Base-by-base conservation (phyloP, 2,113 vertebrate species). In the Strix uralensis region DNA sequence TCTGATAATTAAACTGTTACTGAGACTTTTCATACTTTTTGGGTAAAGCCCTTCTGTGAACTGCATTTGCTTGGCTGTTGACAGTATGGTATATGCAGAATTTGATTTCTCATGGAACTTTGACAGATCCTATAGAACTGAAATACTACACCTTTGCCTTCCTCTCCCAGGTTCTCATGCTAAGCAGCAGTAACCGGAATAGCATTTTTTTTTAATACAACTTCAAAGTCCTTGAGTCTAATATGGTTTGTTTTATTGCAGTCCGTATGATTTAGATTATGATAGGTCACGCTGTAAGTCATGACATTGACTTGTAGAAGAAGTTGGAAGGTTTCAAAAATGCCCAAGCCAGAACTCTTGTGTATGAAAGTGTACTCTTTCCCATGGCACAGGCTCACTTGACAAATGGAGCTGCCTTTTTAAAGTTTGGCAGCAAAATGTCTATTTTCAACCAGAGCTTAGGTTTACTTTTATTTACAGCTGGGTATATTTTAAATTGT, bases 1-100 rank as follows among this genome's bases (percentile, higher is more conserved):
- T 63, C 27, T 86, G 51, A 25, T 81, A 49, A 19, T 49, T 86
- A n/a, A 79, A 8, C 40, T 20, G 17, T 51, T n/a, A 2, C 36
- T 55, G 57, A 81, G 65, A 46, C 69, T 69, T 83, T 72, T 62
- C 26, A 1, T 40, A 9, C 21, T 62, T 42, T 22, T 66, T 18
- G 32, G 38, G 61, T n/a, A 22, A 77, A 94, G 42, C 71, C 30
- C 5, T 75, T 58, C 34, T 34, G 23, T 27, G 44, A 70, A 2
- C 62, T 34, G 11, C 5, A 0, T 18, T 69, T 26, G 14, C n/a
- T 29, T 42, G 88, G 69, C 81, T 21, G 5, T 36, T 62, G 38
- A 11, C 75, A 27, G 21, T 15, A 18, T 1, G 0, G 13, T 7
- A 2, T 2, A 15, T 2, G 4, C 46, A 42, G 52, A 72, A 46